A percentile compares a stretch with the other conserved stretches of the same genome.
phyloP scores from a whole-genome alignment of 2,113 vertebrate species.

The Nematolebias whitei region DNA sequence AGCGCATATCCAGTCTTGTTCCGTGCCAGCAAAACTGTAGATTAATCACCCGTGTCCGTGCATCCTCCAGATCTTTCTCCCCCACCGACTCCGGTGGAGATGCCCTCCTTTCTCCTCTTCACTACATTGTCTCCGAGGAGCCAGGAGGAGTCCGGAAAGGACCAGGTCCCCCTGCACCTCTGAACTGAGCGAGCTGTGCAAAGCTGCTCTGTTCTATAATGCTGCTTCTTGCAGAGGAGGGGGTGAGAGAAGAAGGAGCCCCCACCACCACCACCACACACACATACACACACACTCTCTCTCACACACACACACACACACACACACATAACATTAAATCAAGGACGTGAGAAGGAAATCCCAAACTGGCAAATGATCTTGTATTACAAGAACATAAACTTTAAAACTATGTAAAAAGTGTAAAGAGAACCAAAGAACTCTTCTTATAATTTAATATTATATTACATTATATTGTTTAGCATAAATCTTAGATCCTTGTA shows the following conservation, averaged over 20 bases:
- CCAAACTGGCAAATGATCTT: too few relatives aligned
- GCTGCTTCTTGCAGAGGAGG: constrained; percentile 57
- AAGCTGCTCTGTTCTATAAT: constrained; percentile 50
- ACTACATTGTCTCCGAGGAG: constrained; percentile 73
- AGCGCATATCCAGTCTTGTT: constrained; percentile 56
- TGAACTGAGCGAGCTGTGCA: constrained; percentile 39
- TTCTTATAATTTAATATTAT: too few relatives aligned
- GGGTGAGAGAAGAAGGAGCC: too few relatives aligned
- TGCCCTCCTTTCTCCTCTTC: constrained; percentile 50
- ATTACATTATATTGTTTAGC: too few relatives aligned
- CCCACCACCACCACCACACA: too few relatives aligned
- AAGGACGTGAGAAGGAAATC: neutral
- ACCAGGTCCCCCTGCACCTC: constrained; percentile 4
- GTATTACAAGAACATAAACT: too few relatives aligned
- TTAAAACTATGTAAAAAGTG: too few relatives aligned
- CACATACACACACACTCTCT: too few relatives aligned
- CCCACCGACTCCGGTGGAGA: constrained; percentile 40
- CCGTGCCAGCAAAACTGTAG: constrained; percentile 44
- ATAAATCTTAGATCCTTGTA: too few relatives aligned
- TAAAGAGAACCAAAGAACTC: too few relatives aligned
- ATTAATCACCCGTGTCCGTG: constrained; percentile 65
- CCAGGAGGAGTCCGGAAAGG: constrained; percentile 19
- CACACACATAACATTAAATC: constrained; percentile 14
- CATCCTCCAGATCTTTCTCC: constrained; percentile 52
- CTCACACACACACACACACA: too few relatives aligned